A percentile compares a stretch with the other conserved stretches of the same genome.
Evolutionary conservation across 37 sponge, comb jelly and placozoan species (phyloP).

Genomic region (Corticium candelabrum): DNA sequence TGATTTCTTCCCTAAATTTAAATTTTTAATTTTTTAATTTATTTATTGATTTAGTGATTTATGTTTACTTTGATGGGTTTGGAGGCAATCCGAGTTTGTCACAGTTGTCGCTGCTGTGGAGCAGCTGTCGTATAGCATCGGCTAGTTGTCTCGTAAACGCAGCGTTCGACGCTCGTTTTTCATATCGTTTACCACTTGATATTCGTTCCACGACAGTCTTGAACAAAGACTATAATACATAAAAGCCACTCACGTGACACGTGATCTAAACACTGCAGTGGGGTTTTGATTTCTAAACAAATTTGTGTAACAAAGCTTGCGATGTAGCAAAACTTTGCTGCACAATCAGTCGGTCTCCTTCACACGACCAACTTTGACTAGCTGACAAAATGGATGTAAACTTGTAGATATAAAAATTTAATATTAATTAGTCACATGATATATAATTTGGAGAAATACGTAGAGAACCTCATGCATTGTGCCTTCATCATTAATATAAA

Average conservation of each 20-base stretch:
- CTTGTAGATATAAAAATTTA: no score
- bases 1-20: conserved; percentile 65
- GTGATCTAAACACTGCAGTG: no score
- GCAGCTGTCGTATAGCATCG: conserved; percentile 40
- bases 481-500: no score
- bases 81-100: conserved; percentile 53
- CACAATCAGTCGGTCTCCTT: no score
- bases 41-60: no score
- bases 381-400: no score
- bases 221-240: neutral
- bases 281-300: no score
- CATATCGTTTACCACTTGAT: neutral
- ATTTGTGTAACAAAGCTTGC: neutral
- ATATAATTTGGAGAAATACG: no score
- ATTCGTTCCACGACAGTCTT: neutral
- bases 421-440: no score
- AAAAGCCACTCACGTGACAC: no score
- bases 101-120: conserved; percentile 33
- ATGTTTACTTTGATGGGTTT: conserved; percentile 35
- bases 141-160: conserved; percentile 50
- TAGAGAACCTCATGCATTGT: no score
- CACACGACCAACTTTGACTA: neutral
- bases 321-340: neutral
- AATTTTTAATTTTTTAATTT: no score
- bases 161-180: neutral